phyloP scores from a whole-genome alignment of 2,797 vertebrate genomes.

The Sebastiscus albofasciatus region DNA sequence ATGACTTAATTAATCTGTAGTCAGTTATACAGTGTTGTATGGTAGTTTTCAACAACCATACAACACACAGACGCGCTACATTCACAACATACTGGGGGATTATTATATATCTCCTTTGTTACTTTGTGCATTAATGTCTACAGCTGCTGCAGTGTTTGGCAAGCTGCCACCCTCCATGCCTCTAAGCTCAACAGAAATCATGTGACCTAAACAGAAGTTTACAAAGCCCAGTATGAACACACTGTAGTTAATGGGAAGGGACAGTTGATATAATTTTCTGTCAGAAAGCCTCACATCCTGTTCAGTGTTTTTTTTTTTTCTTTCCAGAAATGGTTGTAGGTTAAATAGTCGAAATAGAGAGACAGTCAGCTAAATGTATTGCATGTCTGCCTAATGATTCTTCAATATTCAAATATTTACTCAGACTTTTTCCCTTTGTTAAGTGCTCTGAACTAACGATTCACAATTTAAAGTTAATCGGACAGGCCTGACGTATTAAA shows the following conservation, averaged over 20 bases:
- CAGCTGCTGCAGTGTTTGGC: slow-evolving; percentile 1
- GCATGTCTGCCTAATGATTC: neutral
- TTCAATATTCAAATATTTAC: neutral
- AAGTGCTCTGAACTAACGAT: neutral
- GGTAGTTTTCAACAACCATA: neutral
- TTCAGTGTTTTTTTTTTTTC: neutral
- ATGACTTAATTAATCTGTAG: neutral
- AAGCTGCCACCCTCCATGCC: neutral
- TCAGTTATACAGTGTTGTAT: neutral
- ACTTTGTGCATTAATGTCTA: neutral
- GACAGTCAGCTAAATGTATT: neutral
- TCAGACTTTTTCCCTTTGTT: neutral
- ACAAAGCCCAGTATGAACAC: neutral
- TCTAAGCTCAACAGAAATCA: neutral
- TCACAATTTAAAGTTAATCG: slow-evolving; percentile 22
- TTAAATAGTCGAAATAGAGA: neutral
- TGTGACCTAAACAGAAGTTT: neutral
- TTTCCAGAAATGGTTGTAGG: neutral
- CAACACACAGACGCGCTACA: neutral
- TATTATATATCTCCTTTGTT: neutral
- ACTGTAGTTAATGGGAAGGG: neutral
- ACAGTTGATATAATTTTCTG: neutral
- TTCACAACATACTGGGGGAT: neutral
- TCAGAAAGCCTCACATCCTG: neutral
- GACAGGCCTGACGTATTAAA: slow-evolving; percentile 25